These are phyloP conservation scores for Drosophila obscura DNA, from an alignment of 1,140 invertebrate genomes.

Conservation along the genomic window DNA sequence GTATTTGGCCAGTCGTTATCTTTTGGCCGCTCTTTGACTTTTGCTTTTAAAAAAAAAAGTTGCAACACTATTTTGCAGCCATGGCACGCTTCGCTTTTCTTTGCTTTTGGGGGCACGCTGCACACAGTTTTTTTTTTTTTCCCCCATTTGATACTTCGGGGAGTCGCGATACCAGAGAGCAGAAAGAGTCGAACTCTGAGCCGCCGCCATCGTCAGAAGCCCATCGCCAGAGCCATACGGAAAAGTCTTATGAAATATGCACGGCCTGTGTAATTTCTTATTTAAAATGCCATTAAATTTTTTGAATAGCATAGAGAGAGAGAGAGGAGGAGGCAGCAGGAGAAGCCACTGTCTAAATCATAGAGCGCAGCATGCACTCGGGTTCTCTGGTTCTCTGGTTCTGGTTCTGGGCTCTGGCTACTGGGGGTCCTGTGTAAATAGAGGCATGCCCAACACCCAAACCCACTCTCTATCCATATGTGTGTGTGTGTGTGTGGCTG, in stretches of 20 bases:
- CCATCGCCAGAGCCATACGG: constrained; percentile 63
- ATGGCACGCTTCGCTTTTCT: constrained; percentile 67
- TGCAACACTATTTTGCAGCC: constrained; percentile 71
- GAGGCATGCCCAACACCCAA: constrained; percentile 43
- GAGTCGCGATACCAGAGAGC: constrained; percentile 39
- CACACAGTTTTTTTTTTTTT: constrained; percentile 49
- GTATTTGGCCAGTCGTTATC: neutral
- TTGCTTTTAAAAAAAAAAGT: constrained; percentile 63
- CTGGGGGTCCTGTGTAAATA: constrained; percentile 68
- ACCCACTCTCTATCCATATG: constrained; percentile 18
- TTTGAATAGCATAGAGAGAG: constrained; percentile 82
- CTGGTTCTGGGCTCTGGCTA: too few species aligned
- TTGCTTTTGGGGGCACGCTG: constrained; percentile 56
- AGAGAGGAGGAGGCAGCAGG: constrained; percentile 6
- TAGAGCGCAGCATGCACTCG: constrained; percentile 77
- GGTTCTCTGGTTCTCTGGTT: neutral
- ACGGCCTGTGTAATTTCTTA: constrained; percentile 83
- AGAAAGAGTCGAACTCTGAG: constrained; percentile 62
- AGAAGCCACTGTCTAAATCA: constrained; percentile 61
- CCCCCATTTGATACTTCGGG: constrained; percentile 79
- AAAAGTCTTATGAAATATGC: constrained; percentile 83
- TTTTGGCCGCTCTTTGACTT: neutral
- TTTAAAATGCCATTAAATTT: constrained; percentile 84
- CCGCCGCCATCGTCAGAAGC: constrained; percentile 63
- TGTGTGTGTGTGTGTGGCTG: constrained; percentile 34